Base-by-base conservation (phyloP, 2,888 invertebrate genomes). In the Thyatira batis region DNA sequence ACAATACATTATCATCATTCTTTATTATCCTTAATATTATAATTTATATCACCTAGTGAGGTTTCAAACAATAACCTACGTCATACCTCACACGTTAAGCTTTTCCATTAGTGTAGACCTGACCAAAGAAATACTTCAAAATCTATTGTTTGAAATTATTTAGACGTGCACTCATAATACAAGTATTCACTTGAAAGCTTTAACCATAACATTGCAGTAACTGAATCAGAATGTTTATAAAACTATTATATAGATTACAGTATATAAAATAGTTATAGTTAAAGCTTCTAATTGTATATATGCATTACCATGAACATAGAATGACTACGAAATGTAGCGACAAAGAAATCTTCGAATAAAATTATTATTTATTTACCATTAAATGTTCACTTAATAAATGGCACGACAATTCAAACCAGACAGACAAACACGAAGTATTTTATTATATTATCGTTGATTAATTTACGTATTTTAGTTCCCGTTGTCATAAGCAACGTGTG, bases 1-100 rank as follows among this genome's bases (percentile, higher is more conserved):
- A 70, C 70, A 69, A 69, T 65, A 76, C 79, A n/a, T n/a, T 75
- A 80, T 70, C 73, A 61, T 77, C 80, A 69, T 78, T 78, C 75
- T 73, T 80, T 80, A 78, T 75, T 77, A 81, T 74, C 61, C 78
- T 82, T 85, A 85, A 64, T 73, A 49, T 71, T 72, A 82, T 80
- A 79, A 76, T 76, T n/a, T 84, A 84, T 89, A 88, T 89, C 85
- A 85, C 84, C 91, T 90, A 91, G 83, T 90, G 89, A 91, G 90
- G 91, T 89, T 89, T 85, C 85, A 87, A 89, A 89, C 84, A 76
- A 86, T 88, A 87, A 75, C 78, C 88, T 89, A 89, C 80, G 62
- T 67, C 54, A 57, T 57, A 58, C 84, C 88, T 79, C 89, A 84
- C 89, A 84, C 87, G 87, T 76, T 69, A 67, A 61, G 65, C 21